These are phyloP conservation scores for Psittacula echo DNA, from an alignment of 2,797 vertebrate species.

Conservation along the genomic window DNA sequence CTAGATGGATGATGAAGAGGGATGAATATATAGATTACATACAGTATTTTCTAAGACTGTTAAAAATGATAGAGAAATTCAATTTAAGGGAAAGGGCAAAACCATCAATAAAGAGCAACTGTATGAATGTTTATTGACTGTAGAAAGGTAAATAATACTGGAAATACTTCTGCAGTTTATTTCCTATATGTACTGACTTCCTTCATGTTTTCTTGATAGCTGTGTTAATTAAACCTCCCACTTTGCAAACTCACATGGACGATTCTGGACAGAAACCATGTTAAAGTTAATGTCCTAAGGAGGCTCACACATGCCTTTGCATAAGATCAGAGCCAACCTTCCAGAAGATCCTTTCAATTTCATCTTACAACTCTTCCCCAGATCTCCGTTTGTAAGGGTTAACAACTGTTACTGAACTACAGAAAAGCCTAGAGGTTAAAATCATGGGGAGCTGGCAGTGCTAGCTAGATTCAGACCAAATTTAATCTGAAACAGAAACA, in stretches of 20 bases:
- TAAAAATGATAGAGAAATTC: neutral
- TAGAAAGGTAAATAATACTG: neutral
- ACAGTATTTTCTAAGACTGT: neutral
- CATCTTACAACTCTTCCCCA: neutral
- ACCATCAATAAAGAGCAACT: neutral
- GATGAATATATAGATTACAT: neutral
- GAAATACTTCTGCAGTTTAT: neutral
- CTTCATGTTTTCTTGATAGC: neutral
- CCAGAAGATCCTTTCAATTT: neutral
- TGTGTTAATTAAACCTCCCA: neutral
- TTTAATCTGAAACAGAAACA: neutral
- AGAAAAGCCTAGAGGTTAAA: neutral
- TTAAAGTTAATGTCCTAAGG: neutral
- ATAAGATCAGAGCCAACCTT: neutral
- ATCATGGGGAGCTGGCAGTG: fast-evolving
- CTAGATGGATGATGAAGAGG: neutral
- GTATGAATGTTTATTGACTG: neutral
- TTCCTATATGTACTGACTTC: neutral
- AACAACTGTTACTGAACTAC: neutral
- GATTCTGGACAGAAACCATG: neutral
- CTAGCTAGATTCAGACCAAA: neutral
- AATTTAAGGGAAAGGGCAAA: neutral
- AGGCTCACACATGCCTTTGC: neutral
- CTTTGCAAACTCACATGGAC: neutral
- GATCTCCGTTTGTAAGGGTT: neutral